Evolutionary conservation across 2,888 invertebrate species (phyloP).

Genomic region (Frankliniella intonsa): DNA sequence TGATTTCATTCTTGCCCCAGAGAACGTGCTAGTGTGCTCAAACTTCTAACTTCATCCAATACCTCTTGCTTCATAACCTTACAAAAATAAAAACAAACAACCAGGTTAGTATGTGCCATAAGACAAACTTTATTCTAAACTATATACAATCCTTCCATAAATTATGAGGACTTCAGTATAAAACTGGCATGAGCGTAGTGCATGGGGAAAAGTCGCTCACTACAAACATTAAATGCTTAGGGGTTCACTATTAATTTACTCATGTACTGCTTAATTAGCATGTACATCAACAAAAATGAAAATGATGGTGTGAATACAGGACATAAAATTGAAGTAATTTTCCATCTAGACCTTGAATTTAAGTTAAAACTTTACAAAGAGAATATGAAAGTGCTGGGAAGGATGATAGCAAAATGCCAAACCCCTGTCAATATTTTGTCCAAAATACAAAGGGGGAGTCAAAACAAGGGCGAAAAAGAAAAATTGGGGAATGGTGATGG

Average conservation of each 20-base stretch:
- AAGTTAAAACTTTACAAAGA: background rate
- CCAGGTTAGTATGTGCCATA: slow-evolving; percentile 54
- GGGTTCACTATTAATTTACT: background rate
- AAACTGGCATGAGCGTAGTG: background rate
- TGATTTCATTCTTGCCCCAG: slow-evolving; percentile 24
- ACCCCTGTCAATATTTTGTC: background rate
- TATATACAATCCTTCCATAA: slow-evolving; percentile 16
- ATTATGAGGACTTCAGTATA: background rate
- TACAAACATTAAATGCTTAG: background rate
- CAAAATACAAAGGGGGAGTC: background rate
- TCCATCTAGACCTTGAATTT: background rate
- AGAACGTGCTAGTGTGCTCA: slow-evolving; percentile 24
- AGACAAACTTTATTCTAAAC: slow-evolving; percentile 21
- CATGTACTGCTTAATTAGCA: background rate
- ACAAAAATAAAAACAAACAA: slow-evolving; percentile 69
- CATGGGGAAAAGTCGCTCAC: slow-evolving; percentile 4
- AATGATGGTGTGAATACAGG: too few relatives aligned
- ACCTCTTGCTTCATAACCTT: slow-evolving; percentile 80
- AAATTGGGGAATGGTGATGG: background rate
- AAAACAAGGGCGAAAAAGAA: background rate
- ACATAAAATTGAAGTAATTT: too few relatives aligned
- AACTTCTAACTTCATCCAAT: slow-evolving; percentile 62
- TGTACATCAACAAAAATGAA: background rate
- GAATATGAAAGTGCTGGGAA: background rate
- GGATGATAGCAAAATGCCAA: background rate